A percentile compares a stretch with the other conserved stretches of the same genome.
These are phyloP conservation scores for Bombylius major DNA, from an alignment of 2,888 invertebrate genomes.

Conservation along the genomic window DNA sequence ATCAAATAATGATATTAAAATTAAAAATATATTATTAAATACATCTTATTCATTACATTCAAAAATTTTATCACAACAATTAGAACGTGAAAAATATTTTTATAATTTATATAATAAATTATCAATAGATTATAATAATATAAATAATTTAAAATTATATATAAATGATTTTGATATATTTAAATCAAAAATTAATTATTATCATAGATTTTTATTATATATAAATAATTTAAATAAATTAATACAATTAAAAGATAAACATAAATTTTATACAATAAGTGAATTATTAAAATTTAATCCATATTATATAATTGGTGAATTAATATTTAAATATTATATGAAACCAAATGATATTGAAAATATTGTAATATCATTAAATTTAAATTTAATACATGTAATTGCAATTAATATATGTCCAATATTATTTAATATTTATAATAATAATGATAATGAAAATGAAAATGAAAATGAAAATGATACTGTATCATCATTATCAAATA, in stretches of 20 bases:
- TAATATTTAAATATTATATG: slow-evolving; percentile 53
- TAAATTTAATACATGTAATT: slow-evolving; percentile 61
- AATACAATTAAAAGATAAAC: slow-evolving; percentile 32
- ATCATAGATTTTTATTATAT: slow-evolving; percentile 27
- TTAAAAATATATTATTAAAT: neutral
- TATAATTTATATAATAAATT: slow-evolving; percentile 20
- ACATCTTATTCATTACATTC: slow-evolving; percentile 23
- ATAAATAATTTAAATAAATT: slow-evolving; percentile 30
- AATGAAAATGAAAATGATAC: neutral
- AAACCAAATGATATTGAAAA: slow-evolving; percentile 55
- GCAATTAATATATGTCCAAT: slow-evolving; percentile 59
- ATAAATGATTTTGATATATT: slow-evolving; percentile 28
- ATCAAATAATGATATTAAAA: neutral
- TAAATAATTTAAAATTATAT: slow-evolving; percentile 26
- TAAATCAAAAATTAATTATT: slow-evolving; percentile 29
- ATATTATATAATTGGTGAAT: slow-evolving; percentile 49
- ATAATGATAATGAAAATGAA: neutral
- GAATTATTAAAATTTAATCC: slow-evolving; percentile 33
- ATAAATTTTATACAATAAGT: slow-evolving; percentile 24
- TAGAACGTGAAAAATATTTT: slow-evolving; percentile 26
- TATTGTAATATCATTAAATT: slow-evolving; percentile 53
- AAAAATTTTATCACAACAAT: slow-evolving; percentile 19
- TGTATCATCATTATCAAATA: no score
- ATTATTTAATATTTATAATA: neutral
- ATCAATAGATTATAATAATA: slow-evolving; percentile 19